Base-by-base conservation (phyloP, 92 coral and sea anemone species). In the Galaxea fascicularis region DNA sequence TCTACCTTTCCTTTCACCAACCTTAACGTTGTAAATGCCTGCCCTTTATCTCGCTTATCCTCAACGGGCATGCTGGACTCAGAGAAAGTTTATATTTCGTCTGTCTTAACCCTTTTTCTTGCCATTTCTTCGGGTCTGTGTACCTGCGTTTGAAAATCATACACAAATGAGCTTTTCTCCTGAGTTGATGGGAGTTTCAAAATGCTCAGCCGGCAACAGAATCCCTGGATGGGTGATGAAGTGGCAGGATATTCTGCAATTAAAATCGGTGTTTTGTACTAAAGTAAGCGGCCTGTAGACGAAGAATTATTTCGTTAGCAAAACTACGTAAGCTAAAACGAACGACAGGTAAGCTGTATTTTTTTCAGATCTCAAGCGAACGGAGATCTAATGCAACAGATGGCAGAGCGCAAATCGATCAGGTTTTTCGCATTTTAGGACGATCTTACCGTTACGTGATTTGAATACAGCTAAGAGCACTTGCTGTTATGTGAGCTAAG, bases 21-120 rank as follows among this genome's bases (percentile, higher is more conserved):
- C 96, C 94, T 88, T 31, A 74, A 74, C n/a, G 49, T 74, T 54
- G 86, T 25, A 70, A 88, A 81, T 56, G 78, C 81, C 41, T 85
- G 89, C 20, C 85, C 94, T 68, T 76, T 90, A 18, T 85, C 87
- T 77, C 91, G 79, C 47, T 88, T 93, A 29, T 93, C 96, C 86
- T 93, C 96, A 18, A 82, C 93, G 25, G 96, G 94, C 96, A 90
- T 90, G 10, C 52, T 90, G 44, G 41, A 46, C 24, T 82, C 47
- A 71, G 70, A 31, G 16, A 1, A 71, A 58, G 39, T 26, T 41
- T 44, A 57, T 12, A 46, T 12, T 52, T 18, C 35, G 27, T 13
- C 24, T 27, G 15, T 27, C 24, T 57, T 53, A 29, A 29, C 6
- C 79, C 66, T 54, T 71, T 28, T 58, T n/a, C 26, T 82, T 35